Conservation (phyloP, 2,888 invertebrate genomes). For the Melinopterus prodromus region DNA sequence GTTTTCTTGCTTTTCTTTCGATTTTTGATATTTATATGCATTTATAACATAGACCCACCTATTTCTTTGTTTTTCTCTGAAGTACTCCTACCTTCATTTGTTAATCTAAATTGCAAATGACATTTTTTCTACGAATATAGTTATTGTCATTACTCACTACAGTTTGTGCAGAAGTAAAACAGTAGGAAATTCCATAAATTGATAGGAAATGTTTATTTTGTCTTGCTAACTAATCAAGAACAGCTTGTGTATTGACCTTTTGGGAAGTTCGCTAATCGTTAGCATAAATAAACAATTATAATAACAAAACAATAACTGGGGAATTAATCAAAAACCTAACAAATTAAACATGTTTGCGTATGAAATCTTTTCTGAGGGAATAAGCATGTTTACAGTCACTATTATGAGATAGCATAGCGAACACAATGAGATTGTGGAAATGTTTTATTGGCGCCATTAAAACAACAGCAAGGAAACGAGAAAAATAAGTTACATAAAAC, state of each 20-base stretch:
- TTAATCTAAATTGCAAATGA: no score
- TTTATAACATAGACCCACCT: no score
- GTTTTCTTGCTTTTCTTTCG: no score
- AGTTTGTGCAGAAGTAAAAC: neutral
- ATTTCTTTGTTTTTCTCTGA: no score
- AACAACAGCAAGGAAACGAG: neutral
- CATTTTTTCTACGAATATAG: no score
- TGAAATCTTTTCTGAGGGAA: neutral
- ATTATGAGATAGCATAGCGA: neutral
- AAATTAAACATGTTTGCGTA: neutral
- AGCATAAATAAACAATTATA: neutral
- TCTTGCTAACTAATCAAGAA: no score
- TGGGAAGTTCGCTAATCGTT: neutral
- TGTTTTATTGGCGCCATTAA: neutral
- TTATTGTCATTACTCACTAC: no score
- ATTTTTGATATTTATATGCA: no score
- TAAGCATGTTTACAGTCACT: neutral
- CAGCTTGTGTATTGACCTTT: neutral
- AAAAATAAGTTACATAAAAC: neutral
- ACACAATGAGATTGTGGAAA: neutral
- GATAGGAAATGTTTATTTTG: neutral
- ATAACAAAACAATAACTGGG: neutral
- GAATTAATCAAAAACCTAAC: neutral
- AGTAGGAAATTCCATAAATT: neutral
- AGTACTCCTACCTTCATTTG: no score